These are phyloP conservation scores for Portunus trituberculatus DNA, from an alignment of 1,140 invertebrate species.

Conservation along the genomic window DNA sequence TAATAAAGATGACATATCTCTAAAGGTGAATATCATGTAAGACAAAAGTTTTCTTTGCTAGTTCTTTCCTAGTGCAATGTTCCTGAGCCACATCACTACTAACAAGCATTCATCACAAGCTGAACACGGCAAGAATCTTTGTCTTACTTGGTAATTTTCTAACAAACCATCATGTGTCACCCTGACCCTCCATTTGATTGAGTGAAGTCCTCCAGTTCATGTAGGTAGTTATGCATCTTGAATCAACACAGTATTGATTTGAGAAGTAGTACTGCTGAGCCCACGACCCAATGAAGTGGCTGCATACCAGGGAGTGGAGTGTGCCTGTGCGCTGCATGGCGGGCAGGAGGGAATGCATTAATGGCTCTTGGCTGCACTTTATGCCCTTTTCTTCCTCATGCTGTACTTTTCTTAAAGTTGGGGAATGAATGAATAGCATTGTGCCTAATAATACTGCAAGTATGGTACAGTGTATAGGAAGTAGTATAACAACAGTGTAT, in stretches of 20 bases:
- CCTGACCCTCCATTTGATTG: neutral
- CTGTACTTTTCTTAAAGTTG: neutral
- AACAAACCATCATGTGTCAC: neutral
- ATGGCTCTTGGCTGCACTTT: neutral
- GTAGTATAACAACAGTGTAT: conserved; percentile 13
- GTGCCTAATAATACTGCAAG: neutral
- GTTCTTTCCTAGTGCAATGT: too few species aligned
- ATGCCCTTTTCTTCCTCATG: neutral
- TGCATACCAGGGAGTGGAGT: conserved; percentile 3
- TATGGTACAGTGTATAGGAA: neutral
- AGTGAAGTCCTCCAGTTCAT: neutral
- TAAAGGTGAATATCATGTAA: too few species aligned
- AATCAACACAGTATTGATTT: neutral
- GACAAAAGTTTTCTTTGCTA: too few species aligned
- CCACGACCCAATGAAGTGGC: neutral
- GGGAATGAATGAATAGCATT: conserved; percentile 5
- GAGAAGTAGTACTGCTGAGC: neutral
- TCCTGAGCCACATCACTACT: too few species aligned
- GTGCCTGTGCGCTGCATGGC: neutral
- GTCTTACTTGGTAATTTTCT: neutral
- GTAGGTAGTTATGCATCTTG: neutral
- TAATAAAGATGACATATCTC: too few species aligned
- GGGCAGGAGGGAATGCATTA: neutral
- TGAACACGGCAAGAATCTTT: too few species aligned
- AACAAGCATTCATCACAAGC: too few species aligned